phyloP scores from a whole-genome alignment of 2,888 invertebrate species.

The Lasius fuliginosus region DNA sequence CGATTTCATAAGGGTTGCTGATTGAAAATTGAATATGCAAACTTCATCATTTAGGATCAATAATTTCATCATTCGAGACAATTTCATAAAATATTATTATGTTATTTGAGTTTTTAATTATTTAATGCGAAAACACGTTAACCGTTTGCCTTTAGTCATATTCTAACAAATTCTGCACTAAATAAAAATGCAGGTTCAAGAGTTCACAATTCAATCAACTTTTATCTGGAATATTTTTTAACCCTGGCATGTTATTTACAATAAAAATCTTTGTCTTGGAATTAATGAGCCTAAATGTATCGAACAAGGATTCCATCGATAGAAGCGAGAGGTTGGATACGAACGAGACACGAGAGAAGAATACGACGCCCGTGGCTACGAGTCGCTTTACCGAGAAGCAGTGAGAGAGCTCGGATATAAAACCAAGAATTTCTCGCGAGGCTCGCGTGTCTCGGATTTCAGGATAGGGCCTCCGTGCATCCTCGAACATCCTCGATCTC shows the following conservation, averaged over 20 bases:
- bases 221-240: conserved; percentile 8
- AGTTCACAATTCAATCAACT: neutral
- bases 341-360: conserved; percentile 64
- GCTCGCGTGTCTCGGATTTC: conserved; percentile 86
- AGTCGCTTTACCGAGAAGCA: conserved; percentile 78
- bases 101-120: neutral
- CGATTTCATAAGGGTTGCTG: neutral
- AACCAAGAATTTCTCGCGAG: conserved; percentile 85
- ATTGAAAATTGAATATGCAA: neutral
- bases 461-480: conserved; percentile 72
- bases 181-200: neutral
- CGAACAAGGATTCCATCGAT: conserved; percentile 52
- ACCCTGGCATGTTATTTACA: neutral
- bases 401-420: conserved; percentile 72
- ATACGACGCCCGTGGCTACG: conserved; percentile 63
- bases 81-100: neutral
- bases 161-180: neutral
- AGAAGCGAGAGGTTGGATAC: conserved; percentile 58
- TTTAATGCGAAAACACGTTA: neutral
- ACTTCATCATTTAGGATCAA: neutral
- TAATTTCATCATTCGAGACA: neutral
- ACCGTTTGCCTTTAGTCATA: neutral
- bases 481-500: conserved; percentile 78
- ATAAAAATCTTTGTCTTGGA: conserved; percentile 26
- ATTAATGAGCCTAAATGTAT: conserved; percentile 47